Evolutionary conservation across 2,113 vertebrate species (phyloP), one percentile per base, ranked within the genome.

Genomic region (Microcebus murinus): DNA sequence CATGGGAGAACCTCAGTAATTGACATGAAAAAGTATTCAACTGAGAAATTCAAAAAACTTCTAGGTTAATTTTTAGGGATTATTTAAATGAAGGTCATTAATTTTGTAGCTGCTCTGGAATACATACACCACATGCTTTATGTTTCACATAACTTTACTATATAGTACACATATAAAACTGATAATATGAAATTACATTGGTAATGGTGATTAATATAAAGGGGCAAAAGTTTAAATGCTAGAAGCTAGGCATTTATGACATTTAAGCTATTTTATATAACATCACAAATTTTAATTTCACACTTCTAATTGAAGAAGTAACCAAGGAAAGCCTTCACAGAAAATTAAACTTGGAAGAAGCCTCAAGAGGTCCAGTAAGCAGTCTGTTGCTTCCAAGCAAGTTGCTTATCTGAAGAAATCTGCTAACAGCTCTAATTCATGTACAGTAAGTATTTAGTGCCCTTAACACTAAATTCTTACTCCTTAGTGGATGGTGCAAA

Each of bases 241-340:
- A 79, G 12, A 76, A 82, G 39, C 36, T 76, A 77, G 29, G 11
- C 21, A 82, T 88, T 48, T 89, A 94, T 71, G 59, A 63, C 59
- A 63, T n/a, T 65, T 91, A 83, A 79, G 23, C 10, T 76, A 31
- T 57, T 83, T 83, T 57, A 34, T 68, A 52, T 70, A 85, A 89
- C 50, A 34, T 79, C 14, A 83, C 36, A 94, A 91, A 68, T 89
- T 89, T 2, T 36, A 6, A 87, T 77, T 65, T 88, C n/a, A 59
- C 29, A 68, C 4, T 89, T 96, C 86, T 89, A 94, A 90, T 76
- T 89, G 23, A 81, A 88, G 48, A 94, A 83, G 52, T 81, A 81
- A 57, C 6, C 29, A 67, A 93, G 1, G 9, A 18, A 95, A 83
- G 8, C 1, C 15, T 97, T 94, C 52, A 92, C 63, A 36, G 31